These are phyloP conservation scores for Paratrypauchen microcephalus DNA, from an alignment of 2,797 vertebrate genomes.

Conservation along the genomic window DNA sequence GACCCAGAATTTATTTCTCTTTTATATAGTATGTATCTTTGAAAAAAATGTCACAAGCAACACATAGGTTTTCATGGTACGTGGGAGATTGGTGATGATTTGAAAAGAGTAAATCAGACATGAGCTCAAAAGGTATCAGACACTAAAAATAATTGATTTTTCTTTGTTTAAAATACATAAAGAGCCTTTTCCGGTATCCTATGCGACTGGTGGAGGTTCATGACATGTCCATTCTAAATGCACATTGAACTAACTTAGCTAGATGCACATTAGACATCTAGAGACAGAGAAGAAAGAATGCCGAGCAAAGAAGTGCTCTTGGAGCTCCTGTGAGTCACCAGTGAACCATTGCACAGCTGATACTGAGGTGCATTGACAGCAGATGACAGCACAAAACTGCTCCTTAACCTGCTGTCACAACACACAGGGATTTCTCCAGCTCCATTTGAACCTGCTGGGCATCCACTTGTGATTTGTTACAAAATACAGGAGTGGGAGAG, in stretches of 20 bases:
- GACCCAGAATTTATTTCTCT: constrained; percentile 8
- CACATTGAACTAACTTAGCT: background rate
- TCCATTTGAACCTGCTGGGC: background rate
- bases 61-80: background rate
- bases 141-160: background rate
- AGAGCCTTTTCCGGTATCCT: background rate
- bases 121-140: background rate
- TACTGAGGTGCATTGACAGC: constrained; percentile 28
- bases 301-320: constrained; percentile 27
- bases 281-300: constrained; percentile 19
- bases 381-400: constrained; percentile 45
- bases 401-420: constrained; percentile 41
- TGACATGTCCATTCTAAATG: background rate
- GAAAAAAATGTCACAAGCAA: background rate
- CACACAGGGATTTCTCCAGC: constrained; percentile 24
- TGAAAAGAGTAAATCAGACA: constrained; percentile 10
- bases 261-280: background rate
- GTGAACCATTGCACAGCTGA: constrained; percentile 51
- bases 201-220: background rate
- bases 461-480: background rate
- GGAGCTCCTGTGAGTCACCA: constrained; percentile 46
- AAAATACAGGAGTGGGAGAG: background rate
- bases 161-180: background rate
- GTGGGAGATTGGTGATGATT: background rate
- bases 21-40: constrained; percentile 6